phyloP scores from a whole-genome alignment of 2,888 invertebrate species.

The Rapana venosa region DNA sequence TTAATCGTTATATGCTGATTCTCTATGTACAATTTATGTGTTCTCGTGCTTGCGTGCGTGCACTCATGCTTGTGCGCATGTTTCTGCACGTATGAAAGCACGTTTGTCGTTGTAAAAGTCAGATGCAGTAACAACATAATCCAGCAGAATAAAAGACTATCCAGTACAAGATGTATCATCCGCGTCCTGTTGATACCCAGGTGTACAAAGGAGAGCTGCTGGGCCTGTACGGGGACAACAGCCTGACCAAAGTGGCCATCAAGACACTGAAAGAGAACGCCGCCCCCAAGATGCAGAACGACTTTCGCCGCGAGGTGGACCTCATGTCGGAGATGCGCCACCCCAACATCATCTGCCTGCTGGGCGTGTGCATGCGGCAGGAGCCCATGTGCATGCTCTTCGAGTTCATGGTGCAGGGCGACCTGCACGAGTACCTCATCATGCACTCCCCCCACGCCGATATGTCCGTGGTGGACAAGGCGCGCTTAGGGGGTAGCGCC shows the following conservation, averaged over 20 bases:
- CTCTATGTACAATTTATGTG: too few species aligned
- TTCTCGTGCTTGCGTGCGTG: too few species aligned
- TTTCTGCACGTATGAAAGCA: too few species aligned
- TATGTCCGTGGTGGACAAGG: constrained; percentile 80
- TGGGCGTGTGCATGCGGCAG: constrained; percentile 93
- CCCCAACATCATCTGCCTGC: constrained; percentile 95
- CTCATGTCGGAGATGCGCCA: constrained; percentile 95
- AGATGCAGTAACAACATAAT: too few species aligned
- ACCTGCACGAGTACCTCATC: constrained; percentile 96
- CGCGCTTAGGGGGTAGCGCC: constrained; percentile 81
- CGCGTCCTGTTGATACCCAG: constrained; percentile 53
- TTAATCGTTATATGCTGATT: too few species aligned
- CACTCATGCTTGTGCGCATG: too few species aligned
- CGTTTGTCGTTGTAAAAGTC: too few species aligned
- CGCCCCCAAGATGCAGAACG: constrained; percentile 91
- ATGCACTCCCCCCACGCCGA: constrained; percentile 88
- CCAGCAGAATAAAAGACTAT: too few species aligned
- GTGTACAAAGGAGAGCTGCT: constrained; percentile 95
- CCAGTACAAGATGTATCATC: too few species aligned
- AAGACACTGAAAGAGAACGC: constrained; percentile 97
- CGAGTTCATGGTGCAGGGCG: constrained; percentile 96
- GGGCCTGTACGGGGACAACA: constrained; percentile 74
- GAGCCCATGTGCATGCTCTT: constrained; percentile 96
- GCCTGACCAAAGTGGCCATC: constrained; percentile 88
- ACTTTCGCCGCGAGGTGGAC: constrained; percentile 95